A percentile compares a stretch with the other conserved stretches of the same genome.
Conservation (phyloP, 2,888 invertebrate genomes). For the Osedax frankpressi region DNA sequence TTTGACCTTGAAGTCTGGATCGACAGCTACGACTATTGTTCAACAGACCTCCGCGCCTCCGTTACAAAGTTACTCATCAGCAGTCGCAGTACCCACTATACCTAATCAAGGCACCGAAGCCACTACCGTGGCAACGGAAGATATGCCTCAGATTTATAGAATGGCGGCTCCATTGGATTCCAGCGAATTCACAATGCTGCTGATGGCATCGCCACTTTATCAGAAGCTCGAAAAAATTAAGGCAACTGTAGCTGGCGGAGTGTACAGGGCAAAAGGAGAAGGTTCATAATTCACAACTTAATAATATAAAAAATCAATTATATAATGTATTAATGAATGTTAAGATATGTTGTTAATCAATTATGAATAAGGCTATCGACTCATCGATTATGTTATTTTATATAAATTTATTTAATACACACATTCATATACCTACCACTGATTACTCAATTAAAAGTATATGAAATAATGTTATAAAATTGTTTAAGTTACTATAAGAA, state of each 20-base stretch:
- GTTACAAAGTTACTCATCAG: too few relatives aligned
- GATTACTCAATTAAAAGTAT: too few relatives aligned
- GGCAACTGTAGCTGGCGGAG: slow-evolving; percentile 33
- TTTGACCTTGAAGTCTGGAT: not conserved
- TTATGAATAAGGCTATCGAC: too few relatives aligned
- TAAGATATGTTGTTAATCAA: too few relatives aligned
- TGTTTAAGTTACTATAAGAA: too few relatives aligned
- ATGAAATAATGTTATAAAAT: too few relatives aligned
- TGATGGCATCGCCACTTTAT: slow-evolving; percentile 42
- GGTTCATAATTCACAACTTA: too few relatives aligned
- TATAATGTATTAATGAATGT: too few relatives aligned
- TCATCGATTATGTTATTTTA: too few relatives aligned
- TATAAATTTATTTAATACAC: too few relatives aligned
- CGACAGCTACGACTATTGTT: not conserved
- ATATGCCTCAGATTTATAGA: slow-evolving; percentile 28
- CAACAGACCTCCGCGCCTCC: not conserved
- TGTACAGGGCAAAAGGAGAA: slow-evolving; percentile 27
- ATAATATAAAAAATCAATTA: too few relatives aligned
- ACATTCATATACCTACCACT: too few relatives aligned
- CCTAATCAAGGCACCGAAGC: not conserved
- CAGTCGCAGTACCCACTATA: not conserved
- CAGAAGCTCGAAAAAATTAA: slow-evolving; percentile 42
- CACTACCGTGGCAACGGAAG: not conserved
- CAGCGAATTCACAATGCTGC: slow-evolving; percentile 36
- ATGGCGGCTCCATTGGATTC: slow-evolving; percentile 40